A percentile compares a stretch with the other conserved stretches of the same genome.
phyloP scores from a whole-genome alignment of 2,797 vertebrate species.

The Thaleichthys pacificus region DNA sequence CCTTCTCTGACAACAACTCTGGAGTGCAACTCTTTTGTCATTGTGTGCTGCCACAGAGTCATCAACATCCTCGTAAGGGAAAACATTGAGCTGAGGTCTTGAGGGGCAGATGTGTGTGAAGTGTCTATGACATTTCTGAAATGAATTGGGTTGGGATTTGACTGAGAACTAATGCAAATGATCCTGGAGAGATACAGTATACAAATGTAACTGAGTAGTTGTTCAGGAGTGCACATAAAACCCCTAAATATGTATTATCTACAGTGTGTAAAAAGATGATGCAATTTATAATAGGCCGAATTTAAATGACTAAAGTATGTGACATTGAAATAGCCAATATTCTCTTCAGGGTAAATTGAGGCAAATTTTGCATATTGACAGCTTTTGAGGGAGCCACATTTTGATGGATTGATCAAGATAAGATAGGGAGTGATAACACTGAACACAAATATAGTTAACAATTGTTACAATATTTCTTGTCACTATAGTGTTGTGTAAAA shows the following conservation, averaged over 20 bases:
- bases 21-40: not conserved
- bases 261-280: not conserved
- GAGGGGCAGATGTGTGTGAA: not conserved
- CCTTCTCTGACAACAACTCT: constrained; percentile 7
- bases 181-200: not conserved
- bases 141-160: not conserved
- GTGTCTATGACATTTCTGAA: not conserved
- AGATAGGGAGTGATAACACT: not conserved
- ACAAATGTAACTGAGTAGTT: not conserved
- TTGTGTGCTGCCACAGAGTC: not conserved
- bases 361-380: not conserved
- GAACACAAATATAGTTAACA: too few species aligned
- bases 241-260: not conserved
- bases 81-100: constrained; percentile 1
- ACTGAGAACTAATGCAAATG: not conserved
- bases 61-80: not conserved
- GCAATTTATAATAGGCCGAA: not conserved
- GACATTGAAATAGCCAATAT: not conserved
- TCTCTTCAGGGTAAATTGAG: not conserved
- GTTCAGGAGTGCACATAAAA: not conserved
- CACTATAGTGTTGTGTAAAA: not conserved
- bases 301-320: not conserved
- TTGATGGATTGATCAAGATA: not conserved
- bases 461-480: not conserved
- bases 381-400: not conserved